Base-by-base conservation (phyloP, 64 coral and sea anemone species). In the Stichodactyla mertensii region DNA sequence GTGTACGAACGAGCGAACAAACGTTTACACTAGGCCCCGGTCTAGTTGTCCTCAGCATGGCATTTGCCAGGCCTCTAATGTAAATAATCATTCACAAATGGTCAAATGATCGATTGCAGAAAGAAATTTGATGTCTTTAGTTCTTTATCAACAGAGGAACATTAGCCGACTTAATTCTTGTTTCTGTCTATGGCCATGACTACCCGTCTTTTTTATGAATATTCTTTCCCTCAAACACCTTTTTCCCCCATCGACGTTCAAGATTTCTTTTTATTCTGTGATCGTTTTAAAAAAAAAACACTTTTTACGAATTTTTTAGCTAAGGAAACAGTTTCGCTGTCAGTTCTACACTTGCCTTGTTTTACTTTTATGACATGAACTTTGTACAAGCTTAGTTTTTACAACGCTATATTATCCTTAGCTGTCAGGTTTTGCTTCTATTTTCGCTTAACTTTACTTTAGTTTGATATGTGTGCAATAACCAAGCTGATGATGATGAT, bases 51-150 rank as follows among this genome's bases (percentile, higher is more conserved):
- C 69, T 31, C 69, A 74, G 69, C 69, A 13, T 74, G 69, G 69
- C 56, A 58, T 58, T 58, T 15, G 56, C 56, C 56, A 58, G 56
- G 56, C 26, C 5, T 9, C 4, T 27, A 74, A 31, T 74, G 69
- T 74, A 74, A 74, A 74, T 74, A 74, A 74, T 74, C n/a, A 6
- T 23, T 74, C 24, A 23, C 24, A 74, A 74, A 74, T 74, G 24
- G 69, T 26, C 69, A 74, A 74, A 36, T 74, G 24, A 74, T 74
- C 69, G 69, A 74, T 74, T 74, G 24, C 69, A 74, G 10, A 36
- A 74, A 26, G 69, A 74, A 74, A 74, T 74, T 27, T 28, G 24
- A 74, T 74, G 24, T 74, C 69, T 31, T 74, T 74, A 31, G 69
- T 74, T 74, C 69, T 74, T 74, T 74, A 23, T 31, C 24, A 26